These are phyloP conservation scores for Carapus acus DNA, from an alignment of 2,797 vertebrate genomes.

Conservation along the genomic window DNA sequence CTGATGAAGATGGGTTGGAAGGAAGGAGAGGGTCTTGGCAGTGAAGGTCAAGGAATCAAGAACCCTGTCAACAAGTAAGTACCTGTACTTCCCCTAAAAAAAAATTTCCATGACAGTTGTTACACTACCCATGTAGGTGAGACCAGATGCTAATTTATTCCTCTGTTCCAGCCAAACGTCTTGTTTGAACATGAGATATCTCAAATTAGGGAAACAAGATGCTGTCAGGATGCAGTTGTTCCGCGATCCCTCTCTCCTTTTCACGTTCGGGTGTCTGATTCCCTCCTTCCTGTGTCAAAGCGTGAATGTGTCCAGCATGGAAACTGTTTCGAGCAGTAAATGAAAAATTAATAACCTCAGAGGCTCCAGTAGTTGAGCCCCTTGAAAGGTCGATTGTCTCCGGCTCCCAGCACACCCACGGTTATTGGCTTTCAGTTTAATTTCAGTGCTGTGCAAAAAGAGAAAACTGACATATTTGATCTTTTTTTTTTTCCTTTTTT, in stretches of 20 bases:
- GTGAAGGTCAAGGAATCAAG: conserved; percentile 91
- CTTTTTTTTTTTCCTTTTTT: too few species aligned
- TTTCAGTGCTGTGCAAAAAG: not conserved
- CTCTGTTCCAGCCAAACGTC: not conserved
- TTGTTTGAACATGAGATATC: not conserved
- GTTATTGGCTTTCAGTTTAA: not conserved
- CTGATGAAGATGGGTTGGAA: conserved; percentile 99
- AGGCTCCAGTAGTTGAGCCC: not conserved
- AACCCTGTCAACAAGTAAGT: conserved; percentile 88
- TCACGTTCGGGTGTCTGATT: not conserved
- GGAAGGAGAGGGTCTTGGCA: conserved; percentile 92
- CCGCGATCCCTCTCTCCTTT: not conserved
- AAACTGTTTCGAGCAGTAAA: not conserved
- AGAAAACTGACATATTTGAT: not conserved
- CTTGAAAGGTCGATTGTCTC: not conserved
- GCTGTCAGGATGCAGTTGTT: not conserved
- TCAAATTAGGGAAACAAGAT: not conserved
- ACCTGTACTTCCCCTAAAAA: not conserved
- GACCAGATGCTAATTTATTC: not conserved
- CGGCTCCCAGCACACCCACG: not conserved
- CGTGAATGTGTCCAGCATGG: not conserved
- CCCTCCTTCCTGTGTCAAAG: not conserved
- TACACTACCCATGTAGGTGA: not conserved
- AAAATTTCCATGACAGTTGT: not conserved
- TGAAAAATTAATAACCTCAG: not conserved